These are phyloP conservation scores for Phyllotis vaccarum DNA, from an alignment of 2,797 vertebrate genomes.

Conservation along the genomic window DNA sequence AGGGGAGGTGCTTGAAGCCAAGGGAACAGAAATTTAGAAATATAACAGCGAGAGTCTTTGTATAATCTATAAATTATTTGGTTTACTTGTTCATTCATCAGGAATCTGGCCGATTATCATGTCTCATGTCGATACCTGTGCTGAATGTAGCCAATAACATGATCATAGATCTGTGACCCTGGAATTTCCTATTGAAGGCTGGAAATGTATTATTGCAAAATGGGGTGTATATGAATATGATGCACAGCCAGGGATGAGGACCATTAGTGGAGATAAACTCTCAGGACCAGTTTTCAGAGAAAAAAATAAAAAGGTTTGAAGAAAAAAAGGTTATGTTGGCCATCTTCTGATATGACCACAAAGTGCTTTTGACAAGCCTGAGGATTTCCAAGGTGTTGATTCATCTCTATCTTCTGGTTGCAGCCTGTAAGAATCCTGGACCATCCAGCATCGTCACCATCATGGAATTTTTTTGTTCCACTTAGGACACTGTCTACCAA, in stretches of 20 bases:
- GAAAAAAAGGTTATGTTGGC: not conserved
- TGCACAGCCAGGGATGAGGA: not conserved
- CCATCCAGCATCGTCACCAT: not conserved
- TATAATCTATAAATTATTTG: not conserved
- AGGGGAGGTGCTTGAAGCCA: not conserved
- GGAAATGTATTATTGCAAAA: not conserved
- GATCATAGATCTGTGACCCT: not conserved
- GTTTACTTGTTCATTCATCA: not conserved
- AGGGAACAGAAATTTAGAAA: slow-evolving; percentile 6
- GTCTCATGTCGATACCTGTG: not conserved
- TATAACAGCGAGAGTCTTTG: not conserved
- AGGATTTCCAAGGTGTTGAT: not conserved
- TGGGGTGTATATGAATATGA: not conserved
- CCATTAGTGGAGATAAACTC: not conserved
- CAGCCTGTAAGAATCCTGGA: not conserved
- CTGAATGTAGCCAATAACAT: not conserved
- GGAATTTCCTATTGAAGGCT: not conserved
- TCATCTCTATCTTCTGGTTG: not conserved
- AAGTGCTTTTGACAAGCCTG: not conserved
- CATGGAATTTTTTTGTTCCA: not conserved
- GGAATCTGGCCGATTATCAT: not conserved
- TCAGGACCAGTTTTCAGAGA: not conserved
- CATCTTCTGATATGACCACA: not conserved
- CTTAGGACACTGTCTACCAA: not conserved
- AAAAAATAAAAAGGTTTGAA: not conserved